Percentiles rank a stretch among this genome's conserved stretches.
phyloP scores from a whole-genome alignment of 2,888 invertebrate species.

The Mythimna albipuncta region DNA sequence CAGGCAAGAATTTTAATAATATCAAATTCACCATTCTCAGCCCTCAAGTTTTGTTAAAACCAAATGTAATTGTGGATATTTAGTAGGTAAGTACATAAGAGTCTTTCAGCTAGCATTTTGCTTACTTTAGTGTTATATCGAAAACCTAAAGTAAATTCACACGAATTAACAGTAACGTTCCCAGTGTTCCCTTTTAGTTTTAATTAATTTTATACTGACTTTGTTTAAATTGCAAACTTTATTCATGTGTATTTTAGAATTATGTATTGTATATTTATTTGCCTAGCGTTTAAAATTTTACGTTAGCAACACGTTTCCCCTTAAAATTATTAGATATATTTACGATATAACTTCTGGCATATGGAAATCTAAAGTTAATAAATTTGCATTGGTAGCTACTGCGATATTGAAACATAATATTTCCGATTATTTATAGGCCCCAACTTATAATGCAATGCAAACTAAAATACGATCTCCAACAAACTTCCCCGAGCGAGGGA shows the following conservation, averaged over 20 bases:
- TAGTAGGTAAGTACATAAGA: neutral
- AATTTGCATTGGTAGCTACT: slow-evolving; percentile 15
- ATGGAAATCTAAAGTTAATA: slow-evolving; percentile 14
- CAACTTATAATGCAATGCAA: slow-evolving; percentile 45
- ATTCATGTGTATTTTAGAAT: neutral
- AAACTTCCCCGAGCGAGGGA: slow-evolving; percentile 45
- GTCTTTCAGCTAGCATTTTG: slow-evolving; percentile 7
- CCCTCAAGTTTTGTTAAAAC: slow-evolving; percentile 1
- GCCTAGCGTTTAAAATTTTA: slow-evolving; percentile 1
- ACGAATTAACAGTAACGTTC: slow-evolving; percentile 25
- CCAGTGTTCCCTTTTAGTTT: slow-evolving; percentile 8
- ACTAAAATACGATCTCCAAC: slow-evolving; percentile 42
- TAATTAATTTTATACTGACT: neutral
- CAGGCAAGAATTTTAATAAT: neutral
- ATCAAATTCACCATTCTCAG: neutral
- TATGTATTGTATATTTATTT: neutral
- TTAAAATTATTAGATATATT: neutral
- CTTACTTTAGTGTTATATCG: slow-evolving; percentile 22
- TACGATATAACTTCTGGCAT: neutral
- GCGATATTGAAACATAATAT: slow-evolving; percentile 24
- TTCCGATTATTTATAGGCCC: slow-evolving; percentile 43
- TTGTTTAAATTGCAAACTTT: slow-evolving; percentile 18
- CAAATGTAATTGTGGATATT: slow-evolving; percentile 1
- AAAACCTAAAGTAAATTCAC: slow-evolving; percentile 32
- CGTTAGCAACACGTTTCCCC: neutral